Base-by-base conservation (phyloP, 1,140 invertebrate species). In the Cotesia chilonis region DNA sequence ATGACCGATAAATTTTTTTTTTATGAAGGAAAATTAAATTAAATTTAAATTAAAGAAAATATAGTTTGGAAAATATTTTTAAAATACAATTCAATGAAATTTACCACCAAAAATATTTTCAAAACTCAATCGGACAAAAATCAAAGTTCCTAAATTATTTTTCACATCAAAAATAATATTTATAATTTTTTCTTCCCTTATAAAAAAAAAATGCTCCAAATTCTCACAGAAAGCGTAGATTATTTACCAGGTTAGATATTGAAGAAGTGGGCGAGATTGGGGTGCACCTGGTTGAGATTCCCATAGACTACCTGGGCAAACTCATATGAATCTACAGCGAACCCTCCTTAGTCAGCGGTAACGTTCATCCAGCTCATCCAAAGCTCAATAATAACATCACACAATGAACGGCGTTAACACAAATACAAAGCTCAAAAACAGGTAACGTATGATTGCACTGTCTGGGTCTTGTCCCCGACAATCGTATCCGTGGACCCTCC, bases 211-310 rank as follows among this genome's bases (percentile, higher is more conserved):
- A 12, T n/a, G n/a, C 10, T 55, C 12, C 4, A 55, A 55, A 55
- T 55, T n/a, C 12, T 55, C 12, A 5, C 4, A 55, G n/a, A 14
- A 4, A 14, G 14, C 52, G 14, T 14, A 55, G 54, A 55, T 55
- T 55, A 55, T 55, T 55, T 55, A 55, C n/a, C 12, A 14, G 4
- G 4, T n/a, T 3, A 17, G n/a, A n/a, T n/a, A 28, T 28, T 28
- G 28, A 55, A 55, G 54, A 55, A 55, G 54, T 55, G 17, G 54
- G 54, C 54, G 54, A 55, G 54, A 55, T 55, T 55, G 2, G 2
- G 41, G 41, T 36, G 35, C 81, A 81, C 79, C 81, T 81, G 81
- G 81, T 67, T 47, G 59, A 54, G 63, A 75, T 83, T 83, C 81
- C 81, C 81, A 83, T 70, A 55, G 17, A 38, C 60, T 64, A 55